Evolutionary conservation across 1,140 invertebrate genomes (phyloP).

Genomic region (Brachionus paranguensis): DNA sequence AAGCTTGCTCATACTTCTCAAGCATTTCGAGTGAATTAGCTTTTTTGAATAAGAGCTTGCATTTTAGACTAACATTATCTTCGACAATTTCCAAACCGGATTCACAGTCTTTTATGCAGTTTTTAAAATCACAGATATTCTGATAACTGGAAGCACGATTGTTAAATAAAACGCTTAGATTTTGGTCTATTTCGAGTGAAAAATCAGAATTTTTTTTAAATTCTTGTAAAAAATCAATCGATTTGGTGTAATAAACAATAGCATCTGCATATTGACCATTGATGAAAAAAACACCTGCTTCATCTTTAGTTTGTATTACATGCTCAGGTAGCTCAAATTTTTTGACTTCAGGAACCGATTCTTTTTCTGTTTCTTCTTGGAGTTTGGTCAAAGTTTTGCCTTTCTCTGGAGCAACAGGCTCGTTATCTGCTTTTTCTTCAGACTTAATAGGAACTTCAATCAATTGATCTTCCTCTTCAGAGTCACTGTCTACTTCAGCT

Average conservation of each 20-base stretch:
- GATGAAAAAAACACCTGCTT: not conserved
- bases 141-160: slow-evolving; percentile 13
- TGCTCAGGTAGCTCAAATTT: not conserved
- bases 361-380: not conserved
- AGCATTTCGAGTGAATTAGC: slow-evolving; percentile 10
- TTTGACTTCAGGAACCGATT: not conserved
- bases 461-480: not conserved
- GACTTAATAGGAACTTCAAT: not conserved
- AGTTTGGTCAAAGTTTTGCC: not conserved
- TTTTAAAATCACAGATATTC: slow-evolving; percentile 25
- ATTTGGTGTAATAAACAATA: not conserved
- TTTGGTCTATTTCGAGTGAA: not conserved
- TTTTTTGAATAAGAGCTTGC: slow-evolving; percentile 18
- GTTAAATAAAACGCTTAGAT: not conserved
- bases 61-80: not conserved
- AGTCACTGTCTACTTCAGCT: not conserved
- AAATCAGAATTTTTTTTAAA: slow-evolving; percentile 2
- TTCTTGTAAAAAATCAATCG: not conserved
- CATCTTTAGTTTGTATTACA: not conserved
- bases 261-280: slow-evolving; percentile 35
- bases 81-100: not conserved
- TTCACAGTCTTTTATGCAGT: slow-evolving; percentile 29
- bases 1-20: slow-evolving; percentile 25
- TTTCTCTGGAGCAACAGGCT: not conserved
- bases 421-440: not conserved